phyloP scores from a whole-genome alignment of 1,140 invertebrate genomes.

The Araneus ventricosus region DNA sequence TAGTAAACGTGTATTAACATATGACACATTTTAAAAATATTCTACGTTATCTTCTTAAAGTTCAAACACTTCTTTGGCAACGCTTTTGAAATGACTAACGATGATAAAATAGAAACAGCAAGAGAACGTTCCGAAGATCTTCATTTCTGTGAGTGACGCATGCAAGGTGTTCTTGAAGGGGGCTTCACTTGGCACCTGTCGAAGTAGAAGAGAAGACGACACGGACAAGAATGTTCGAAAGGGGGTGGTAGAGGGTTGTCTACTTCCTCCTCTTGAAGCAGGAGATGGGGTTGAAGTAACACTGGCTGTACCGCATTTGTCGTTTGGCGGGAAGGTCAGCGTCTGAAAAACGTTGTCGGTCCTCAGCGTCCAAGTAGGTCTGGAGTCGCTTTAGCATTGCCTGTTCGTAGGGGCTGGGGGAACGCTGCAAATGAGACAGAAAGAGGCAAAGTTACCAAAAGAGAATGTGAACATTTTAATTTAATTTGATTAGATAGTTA shows the following conservation, averaged over 20 bases:
- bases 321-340: constrained; percentile 75
- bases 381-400: constrained; percentile 55
- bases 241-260: background rate
- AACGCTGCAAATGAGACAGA: background rate
- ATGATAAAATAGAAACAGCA: background rate
- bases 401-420: constrained; percentile 55
- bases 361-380: constrained; percentile 53
- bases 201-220: background rate
- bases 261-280: constrained; percentile 77
- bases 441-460: background rate
- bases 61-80: no score
- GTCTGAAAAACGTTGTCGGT: constrained; percentile 32
- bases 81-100: no score
- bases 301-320: constrained; percentile 79
- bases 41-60: no score
- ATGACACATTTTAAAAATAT: no score
- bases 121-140: background rate
- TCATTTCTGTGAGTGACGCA: background rate
- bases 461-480: no score
- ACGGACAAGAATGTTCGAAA: background rate
- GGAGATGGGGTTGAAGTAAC: constrained; percentile 79
- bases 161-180: background rate
- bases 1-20: no score
- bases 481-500: no score
- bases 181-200: background rate